Evolutionary conservation across 2,797 vertebrate species (phyloP).

Genomic region (Alfaro cultratus): DNA sequence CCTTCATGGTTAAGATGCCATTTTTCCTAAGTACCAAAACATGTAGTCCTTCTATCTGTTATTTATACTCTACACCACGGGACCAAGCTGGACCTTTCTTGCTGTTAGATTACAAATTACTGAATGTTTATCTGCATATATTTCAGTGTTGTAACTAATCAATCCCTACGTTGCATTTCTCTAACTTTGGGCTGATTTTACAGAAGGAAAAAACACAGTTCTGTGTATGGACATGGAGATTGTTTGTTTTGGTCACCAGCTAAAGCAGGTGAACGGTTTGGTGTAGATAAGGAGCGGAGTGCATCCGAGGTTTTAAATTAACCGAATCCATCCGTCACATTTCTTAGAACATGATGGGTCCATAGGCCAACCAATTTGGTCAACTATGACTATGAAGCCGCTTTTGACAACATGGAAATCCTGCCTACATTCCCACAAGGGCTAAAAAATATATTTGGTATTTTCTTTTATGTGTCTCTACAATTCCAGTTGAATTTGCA

Average conservation of each 20-base stretch:
- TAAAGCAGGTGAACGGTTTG: not conserved
- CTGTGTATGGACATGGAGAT: not conserved
- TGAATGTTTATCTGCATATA: constrained; percentile 15
- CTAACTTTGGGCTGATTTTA: not conserved
- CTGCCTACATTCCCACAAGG: constrained; percentile 42
- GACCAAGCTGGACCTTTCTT: not conserved
- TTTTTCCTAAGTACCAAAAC: not conserved
- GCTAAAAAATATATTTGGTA: constrained; percentile 39
- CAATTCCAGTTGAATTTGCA: constrained; percentile 9
- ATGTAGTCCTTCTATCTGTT: not conserved
- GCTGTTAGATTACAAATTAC: not conserved
- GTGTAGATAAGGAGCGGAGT: constrained; percentile 6
- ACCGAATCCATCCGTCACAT: not conserved
- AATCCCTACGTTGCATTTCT: not conserved
- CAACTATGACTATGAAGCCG: constrained; percentile 6
- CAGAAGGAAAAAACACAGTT: not conserved
- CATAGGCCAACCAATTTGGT: not conserved
- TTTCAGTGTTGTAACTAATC: constrained; percentile 12
- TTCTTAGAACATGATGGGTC: not conserved
- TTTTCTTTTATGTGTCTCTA: constrained; percentile 7
- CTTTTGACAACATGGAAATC: constrained; percentile 4
- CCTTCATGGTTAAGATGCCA: not conserved
- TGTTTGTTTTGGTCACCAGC: constrained; percentile 2
- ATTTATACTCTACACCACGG: not conserved
- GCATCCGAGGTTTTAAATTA: not conserved